A percentile compares a stretch with the other conserved stretches of the same genome.
Conservation (phyloP, 1,140 invertebrate genomes). For the Aphelinus atriplicis region DNA sequence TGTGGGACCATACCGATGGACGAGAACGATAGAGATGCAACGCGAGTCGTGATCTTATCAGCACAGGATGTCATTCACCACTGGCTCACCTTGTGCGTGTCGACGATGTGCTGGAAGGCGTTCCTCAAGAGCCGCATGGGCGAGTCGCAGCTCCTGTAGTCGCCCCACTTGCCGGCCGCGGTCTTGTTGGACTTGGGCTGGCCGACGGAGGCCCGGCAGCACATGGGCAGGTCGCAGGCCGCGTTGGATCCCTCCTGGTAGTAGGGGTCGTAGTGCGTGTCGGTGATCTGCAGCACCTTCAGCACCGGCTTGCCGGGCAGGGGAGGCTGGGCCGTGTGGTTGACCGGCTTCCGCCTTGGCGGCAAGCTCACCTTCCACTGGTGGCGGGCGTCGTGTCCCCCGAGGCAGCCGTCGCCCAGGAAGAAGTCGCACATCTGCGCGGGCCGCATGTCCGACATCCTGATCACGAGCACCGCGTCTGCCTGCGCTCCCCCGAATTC, state of each 20-base stretch:
- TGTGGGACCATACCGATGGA: too few species aligned
- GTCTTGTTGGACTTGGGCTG: conserved; percentile 74
- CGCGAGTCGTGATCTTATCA: too few species aligned
- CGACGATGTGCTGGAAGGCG: conserved; percentile 87
- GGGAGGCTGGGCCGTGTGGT: conserved; percentile 72
- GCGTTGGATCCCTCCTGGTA: conserved; percentile 90
- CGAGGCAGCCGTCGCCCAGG: conserved; percentile 87
- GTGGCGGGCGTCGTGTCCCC: conserved; percentile 85
- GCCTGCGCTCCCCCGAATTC: conserved; percentile 64
- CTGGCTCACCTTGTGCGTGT: conserved; percentile 77
- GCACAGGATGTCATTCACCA: too few species aligned
- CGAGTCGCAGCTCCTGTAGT: conserved; percentile 91
- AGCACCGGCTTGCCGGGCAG: conserved; percentile 80
- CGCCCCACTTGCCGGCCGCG: conserved; percentile 92
- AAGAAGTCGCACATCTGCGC: conserved; percentile 92
- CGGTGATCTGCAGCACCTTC: conserved; percentile 92
- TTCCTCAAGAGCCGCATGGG: conserved; percentile 89
- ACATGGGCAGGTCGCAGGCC: conserved; percentile 89
- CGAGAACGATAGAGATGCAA: too few species aligned
- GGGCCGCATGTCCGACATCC: conserved; percentile 78
- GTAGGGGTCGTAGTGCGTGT: conserved; percentile 92
- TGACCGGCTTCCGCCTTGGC: conserved; percentile 81
- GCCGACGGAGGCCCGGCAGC: conserved; percentile 84
- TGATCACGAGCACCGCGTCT: conserved; percentile 83
- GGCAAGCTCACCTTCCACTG: conserved; percentile 91